phyloP scores from a whole-genome alignment of 2,888 invertebrate species.

The Lacanobia wlatinum region DNA sequence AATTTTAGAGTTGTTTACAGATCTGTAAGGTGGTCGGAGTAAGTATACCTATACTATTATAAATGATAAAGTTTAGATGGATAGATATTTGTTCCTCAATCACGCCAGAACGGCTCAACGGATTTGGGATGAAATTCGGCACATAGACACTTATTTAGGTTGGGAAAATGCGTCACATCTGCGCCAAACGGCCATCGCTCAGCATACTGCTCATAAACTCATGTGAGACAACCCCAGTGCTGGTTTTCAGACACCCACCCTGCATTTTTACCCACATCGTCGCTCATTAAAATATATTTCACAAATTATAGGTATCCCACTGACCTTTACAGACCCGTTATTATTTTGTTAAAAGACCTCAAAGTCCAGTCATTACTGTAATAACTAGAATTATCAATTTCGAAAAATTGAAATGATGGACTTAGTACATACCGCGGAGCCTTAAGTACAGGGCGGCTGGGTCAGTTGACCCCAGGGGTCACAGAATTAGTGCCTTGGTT shows the following conservation, averaged over 20 bases:
- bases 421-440: constrained; percentile 36
- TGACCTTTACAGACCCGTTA: constrained; percentile 42
- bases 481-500: constrained; percentile 61
- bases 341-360: constrained; percentile 32
- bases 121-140: too few relatives aligned
- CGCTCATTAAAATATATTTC: constrained; percentile 37
- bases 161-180: too few relatives aligned
- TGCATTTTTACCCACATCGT: constrained; percentile 13
- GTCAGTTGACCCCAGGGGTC: constrained; percentile 64
- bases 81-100: too few relatives aligned
- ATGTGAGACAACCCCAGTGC: too few relatives aligned
- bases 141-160: too few relatives aligned
- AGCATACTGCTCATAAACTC: too few relatives aligned
- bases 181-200: too few relatives aligned
- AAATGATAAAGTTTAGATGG: too few relatives aligned
- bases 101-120: too few relatives aligned
- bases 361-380: constrained; percentile 47
- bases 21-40: constrained; percentile 14
- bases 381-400: constrained; percentile 58
- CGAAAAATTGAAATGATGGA: constrained; percentile 47
- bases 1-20: constrained; percentile 18
- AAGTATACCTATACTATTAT: too few relatives aligned
- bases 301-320: constrained; percentile 40
- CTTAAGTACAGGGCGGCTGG: constrained; percentile 58
- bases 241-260: background rate